phyloP scores from a whole-genome alignment of 2,113 vertebrate species.

The Silurus meridionalis region DNA sequence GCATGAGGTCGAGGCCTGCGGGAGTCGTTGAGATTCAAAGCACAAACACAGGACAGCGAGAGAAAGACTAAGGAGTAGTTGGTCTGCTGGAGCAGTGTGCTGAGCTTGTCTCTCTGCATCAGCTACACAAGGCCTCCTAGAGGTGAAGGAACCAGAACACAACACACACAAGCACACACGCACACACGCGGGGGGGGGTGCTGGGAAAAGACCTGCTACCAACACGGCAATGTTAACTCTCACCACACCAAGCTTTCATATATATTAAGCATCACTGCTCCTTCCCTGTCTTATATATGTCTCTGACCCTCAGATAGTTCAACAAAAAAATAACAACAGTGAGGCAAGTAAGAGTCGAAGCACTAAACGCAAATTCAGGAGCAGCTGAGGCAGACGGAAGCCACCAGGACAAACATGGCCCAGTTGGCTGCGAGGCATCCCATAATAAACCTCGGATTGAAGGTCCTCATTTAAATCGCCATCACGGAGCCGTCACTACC shows the following conservation, averaged over 20 bases:
- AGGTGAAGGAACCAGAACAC: background rate
- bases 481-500: constrained; percentile 44
- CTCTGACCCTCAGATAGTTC: background rate
- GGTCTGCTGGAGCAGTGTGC: constrained; percentile 31
- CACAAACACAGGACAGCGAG: constrained; percentile 27
- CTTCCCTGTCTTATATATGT: background rate
- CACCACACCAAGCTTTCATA: background rate
- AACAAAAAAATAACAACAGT: constrained; percentile 32
- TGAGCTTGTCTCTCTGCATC: constrained; percentile 60
- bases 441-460: constrained; percentile 62
- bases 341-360: constrained; percentile 44
- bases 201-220: background rate
- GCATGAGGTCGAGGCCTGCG: constrained; percentile 47
- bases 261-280: background rate
- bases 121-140: constrained; percentile 18
- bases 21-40: constrained; percentile 41
- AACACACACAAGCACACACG: constrained; percentile 11
- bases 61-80: constrained; percentile 33
- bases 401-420: constrained; percentile 67
- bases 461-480: constrained; percentile 65
- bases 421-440: constrained; percentile 66
- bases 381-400: constrained; percentile 63
- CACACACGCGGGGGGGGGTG: background rate
- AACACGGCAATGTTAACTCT: background rate
- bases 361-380: constrained; percentile 63